These are phyloP conservation scores for Sepioteuthis lessoniana DNA, from an alignment of 2,888 invertebrate genomes.

Conservation along the genomic window DNA sequence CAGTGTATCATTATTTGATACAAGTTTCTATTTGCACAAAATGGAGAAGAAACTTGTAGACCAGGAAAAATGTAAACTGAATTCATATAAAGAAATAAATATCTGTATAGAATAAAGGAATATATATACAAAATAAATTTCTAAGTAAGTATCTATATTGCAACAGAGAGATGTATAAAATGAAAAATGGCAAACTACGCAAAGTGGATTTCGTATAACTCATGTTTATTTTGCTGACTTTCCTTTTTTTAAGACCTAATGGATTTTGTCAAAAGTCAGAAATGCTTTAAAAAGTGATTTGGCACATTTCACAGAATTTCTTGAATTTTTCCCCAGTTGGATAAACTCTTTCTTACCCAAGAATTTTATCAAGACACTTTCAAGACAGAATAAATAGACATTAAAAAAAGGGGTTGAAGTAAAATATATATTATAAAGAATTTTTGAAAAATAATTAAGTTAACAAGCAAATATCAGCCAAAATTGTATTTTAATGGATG, in stretches of 20 bases:
- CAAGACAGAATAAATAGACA: neutral
- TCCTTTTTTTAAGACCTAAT: neutral
- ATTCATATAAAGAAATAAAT: neutral
- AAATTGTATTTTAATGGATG: too few species aligned
- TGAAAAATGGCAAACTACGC: neutral
- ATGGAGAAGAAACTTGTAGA: neutral
- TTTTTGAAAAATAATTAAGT: too few species aligned
- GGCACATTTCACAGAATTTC: neutral
- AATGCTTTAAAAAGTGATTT: neutral
- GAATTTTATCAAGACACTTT: neutral
- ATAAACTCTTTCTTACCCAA: neutral
- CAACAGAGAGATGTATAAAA: neutral
- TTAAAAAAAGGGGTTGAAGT: neutral
- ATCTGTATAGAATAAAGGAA: neutral
- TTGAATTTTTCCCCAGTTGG: neutral
- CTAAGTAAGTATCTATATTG: neutral
- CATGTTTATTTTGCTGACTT: neutral
- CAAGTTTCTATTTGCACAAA: neutral
- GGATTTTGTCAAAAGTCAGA: conserved; percentile 19
- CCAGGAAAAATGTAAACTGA: neutral
- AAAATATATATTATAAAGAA: neutral
- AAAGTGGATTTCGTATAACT: neutral
- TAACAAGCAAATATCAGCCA: too few species aligned
- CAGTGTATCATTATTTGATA: neutral
- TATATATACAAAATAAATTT: neutral